Conservation (phyloP, 2,113 vertebrate species). For the Psittacula cyanocephala region DNA sequence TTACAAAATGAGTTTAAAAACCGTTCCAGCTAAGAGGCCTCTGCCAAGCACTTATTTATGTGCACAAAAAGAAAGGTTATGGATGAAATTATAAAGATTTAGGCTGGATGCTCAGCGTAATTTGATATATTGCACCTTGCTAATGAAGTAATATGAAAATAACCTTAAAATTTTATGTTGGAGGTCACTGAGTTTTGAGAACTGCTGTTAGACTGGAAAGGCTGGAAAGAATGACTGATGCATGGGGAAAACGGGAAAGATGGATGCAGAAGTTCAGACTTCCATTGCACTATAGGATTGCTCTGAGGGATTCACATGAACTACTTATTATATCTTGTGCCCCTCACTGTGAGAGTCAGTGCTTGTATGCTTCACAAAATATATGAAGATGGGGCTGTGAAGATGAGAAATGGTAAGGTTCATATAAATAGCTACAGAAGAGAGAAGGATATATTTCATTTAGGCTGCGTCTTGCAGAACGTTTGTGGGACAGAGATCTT, state of each 20-base stretch:
- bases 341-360: neutral
- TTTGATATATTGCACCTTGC: neutral
- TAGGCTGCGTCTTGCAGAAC: neutral
- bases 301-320: neutral
- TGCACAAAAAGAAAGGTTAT: neutral
- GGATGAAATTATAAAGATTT: neutral
- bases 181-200: neutral
- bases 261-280: neutral
- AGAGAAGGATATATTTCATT: neutral
- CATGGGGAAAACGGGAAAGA: neutral
- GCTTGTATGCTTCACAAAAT: neutral
- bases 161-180: neutral
- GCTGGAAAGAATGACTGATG: neutral
- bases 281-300: neutral
- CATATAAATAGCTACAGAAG: neutral
- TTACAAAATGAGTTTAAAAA: neutral
- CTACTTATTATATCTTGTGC: neutral
- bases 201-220: neutral
- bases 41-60: neutral
- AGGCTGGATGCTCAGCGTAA: neutral
- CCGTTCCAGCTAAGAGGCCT: neutral
- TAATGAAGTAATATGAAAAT: neutral
- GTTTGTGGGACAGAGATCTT: neutral
- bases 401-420: neutral
- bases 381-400: neutral